Base-by-base conservation (phyloP, 2,113 vertebrate species). In the Amphiprion ocellaris region DNA sequence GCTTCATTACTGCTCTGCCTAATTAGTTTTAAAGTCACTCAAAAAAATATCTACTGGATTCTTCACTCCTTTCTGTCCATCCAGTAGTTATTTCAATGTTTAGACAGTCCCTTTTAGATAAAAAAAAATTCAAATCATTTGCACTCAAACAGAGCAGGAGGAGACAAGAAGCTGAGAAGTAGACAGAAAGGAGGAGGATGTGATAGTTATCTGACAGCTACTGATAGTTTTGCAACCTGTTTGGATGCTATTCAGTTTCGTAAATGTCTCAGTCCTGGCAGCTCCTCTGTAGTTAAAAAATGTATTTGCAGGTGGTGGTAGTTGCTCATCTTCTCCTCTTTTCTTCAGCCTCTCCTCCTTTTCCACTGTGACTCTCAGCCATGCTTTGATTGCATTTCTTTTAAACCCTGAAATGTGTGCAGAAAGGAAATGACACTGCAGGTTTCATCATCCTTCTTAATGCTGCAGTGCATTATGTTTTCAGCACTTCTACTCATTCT, bases 381-480 rank as follows among this genome's bases (percentile, higher is more conserved):
- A 2, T 41, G 4, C 23, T 24, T 63, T 79, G 11, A 63, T 58
- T 37, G 6, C 41, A 5, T 61, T 61, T 61, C 21, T 39, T 68
- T 53, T 66, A 50, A 23, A 60, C 0, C 17, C 26, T 1, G 3
- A 39, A 37, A 69, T n/a, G 11, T 66, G 9, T 63, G 44, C 52
- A 49, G 58, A 21, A 39, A 60, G 33, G 41, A 30, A 54, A 71
- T 55, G 24, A 59, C 54, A 72, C 59, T 41, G 39, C 37, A 33
- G 65, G 5, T 74, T 64, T 65, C 74, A 62, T 76, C 46, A 61
- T 9, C 2, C 39, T 66, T 73, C 52, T 66, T 37, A 58, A 52
- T 54, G 63, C 19, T 72, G 7, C 37, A 23, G 41, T 80, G 17
- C 55, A 21, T 59, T 4, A 30, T 5, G 30, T 30, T 30, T 30